Base-by-base conservation (phyloP, 2,888 invertebrate species). In the Xestia c-nigrum region DNA sequence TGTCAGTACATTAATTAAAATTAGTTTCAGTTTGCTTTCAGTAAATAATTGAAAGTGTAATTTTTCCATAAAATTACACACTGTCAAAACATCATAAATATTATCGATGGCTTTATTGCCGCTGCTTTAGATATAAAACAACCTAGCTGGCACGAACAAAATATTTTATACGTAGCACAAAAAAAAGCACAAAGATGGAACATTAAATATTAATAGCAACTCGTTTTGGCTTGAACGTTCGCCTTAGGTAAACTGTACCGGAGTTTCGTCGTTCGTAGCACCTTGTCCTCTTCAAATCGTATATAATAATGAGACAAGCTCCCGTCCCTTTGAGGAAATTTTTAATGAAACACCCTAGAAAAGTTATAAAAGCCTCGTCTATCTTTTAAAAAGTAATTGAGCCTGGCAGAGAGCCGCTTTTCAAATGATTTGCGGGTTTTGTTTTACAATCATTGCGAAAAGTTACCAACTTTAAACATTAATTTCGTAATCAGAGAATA, bases 311-410 rank as follows among this genome's bases (percentile, higher is more conserved):
- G 94, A 94, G 93, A 94, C 94, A 92, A 93, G 92, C 92, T 89
- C 87, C 89, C 88, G 90, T 90, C 90, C 91, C 94, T 94, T 94
- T 93, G 91, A 92, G 91, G 90, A 93, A 92, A 89, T 91, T 94
- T 94, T 94, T 93, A 94, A 94, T 94, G 94, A 95, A 95, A 94
- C 93, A 90, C 92, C 92, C 90, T 92, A 92, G 92, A 92, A 93
- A 93, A 91, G 93, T 94, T 93, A 92, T 92, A 93, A 93, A 94
- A 92, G 92, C 91, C 85, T 88, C 90, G 89, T 89, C 90, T 91
- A 92, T 92, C 93, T 94, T 88, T 93, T 92, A 91, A 92, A 93
- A 92, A 91, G 92, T 94, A 94, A 94, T 94, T 94, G 94, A 94
- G 92, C 91, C 87, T 80, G 89, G 86, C 86, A 87, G 83, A 89